These are phyloP conservation scores for Hystrix cristata DNA, from an alignment of 2,113 vertebrate genomes.

Conservation along the genomic window DNA sequence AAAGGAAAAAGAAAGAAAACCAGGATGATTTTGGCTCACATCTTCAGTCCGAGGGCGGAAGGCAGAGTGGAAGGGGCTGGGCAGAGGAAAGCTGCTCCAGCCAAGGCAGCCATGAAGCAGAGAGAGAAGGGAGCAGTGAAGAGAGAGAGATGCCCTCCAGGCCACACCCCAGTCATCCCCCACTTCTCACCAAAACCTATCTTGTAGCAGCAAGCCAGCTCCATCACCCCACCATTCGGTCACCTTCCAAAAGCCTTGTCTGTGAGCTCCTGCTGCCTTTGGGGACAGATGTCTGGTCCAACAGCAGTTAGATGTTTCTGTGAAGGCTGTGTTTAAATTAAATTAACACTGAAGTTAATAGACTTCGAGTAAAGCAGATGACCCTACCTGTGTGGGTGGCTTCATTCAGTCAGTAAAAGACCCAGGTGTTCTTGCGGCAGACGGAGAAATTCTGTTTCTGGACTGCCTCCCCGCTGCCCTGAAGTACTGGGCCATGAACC, in stretches of 20 bases:
- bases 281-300: background rate
- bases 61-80: background rate
- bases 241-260: background rate
- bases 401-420: background rate
- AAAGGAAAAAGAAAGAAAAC: no score
- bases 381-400: background rate
- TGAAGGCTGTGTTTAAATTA: background rate
- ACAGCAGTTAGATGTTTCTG: background rate
- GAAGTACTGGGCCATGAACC: background rate
- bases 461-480: background rate
- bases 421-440: background rate
- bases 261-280: background rate
- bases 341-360: background rate
- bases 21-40: background rate
- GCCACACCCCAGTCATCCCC: background rate
- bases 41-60: background rate
- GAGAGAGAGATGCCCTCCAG: background rate
- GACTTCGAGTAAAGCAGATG: background rate
- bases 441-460: background rate
- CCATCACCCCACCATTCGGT: accelerated
- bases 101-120: background rate
- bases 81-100: background rate
- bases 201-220: background rate
- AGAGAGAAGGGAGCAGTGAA: background rate
- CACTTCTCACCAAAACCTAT: background rate